phyloP scores from a whole-genome alignment of 2,113 vertebrate species.

The Rynchops niger region DNA sequence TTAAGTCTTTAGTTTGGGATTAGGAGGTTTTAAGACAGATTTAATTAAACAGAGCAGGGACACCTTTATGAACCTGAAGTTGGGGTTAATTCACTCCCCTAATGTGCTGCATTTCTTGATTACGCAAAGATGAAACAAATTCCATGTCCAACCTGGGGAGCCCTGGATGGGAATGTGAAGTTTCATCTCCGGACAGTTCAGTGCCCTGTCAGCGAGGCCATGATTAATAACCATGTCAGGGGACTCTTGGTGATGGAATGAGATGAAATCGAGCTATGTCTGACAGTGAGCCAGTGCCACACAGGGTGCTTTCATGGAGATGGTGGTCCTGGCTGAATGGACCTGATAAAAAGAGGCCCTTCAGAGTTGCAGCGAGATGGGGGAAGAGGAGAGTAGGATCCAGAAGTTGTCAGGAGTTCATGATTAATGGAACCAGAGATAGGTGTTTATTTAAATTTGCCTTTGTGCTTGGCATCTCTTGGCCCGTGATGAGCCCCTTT shows the following conservation, averaged over 20 bases:
- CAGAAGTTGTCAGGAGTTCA: background rate
- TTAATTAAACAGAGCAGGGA: conserved; percentile 75
- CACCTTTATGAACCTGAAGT: conserved; percentile 56
- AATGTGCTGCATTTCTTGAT: conserved; percentile 14
- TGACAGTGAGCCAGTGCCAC: background rate
- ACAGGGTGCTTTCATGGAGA: background rate
- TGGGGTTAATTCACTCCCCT: conserved; percentile 29
- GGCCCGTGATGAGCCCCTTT: background rate
- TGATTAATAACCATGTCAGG: conserved; percentile 43
- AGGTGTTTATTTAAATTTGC: background rate
- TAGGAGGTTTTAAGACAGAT: conserved; percentile 73
- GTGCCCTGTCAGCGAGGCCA: background rate
- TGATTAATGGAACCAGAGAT: background rate
- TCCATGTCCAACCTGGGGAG: background rate
- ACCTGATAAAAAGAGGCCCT: background rate
- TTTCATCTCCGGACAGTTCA: conserved; percentile 32
- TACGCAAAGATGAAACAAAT: conserved; percentile 59
- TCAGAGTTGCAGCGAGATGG: background rate
- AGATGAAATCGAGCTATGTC: background rate
- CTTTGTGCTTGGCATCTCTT: background rate
- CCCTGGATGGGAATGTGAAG: background rate
- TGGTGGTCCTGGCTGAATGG: background rate
- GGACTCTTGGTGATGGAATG: background rate
- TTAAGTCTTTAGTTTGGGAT: conserved; percentile 70
- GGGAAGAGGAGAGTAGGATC: background rate